Conservation (phyloP, 2,888 invertebrate species). For the Stramonita haemastoma region DNA sequence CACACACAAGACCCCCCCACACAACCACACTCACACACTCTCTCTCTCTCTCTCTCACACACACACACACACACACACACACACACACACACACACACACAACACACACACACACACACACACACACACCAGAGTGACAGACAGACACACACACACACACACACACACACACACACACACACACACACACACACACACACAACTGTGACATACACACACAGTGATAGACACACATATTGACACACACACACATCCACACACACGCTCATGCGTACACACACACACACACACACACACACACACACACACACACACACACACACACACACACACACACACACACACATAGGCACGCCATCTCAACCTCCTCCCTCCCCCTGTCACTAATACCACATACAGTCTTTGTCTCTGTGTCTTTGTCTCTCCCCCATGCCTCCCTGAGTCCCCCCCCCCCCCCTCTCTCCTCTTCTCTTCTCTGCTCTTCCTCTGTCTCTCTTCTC, state of each 20-base stretch:
- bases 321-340: constrained; percentile 17
- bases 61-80: constrained; percentile 5
- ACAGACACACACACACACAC: constrained; percentile 13
- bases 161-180: constrained; percentile 5
- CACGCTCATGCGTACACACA: constrained; percentile 12
- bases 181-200: constrained; percentile 14
- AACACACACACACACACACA: neutral
- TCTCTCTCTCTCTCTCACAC: no score
- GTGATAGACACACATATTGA: neutral
- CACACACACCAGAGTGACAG: no score
- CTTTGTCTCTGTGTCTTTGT: no score
- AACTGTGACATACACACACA: neutral
- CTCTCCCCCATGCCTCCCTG: no score
- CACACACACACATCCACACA: constrained; percentile 5
- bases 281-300: constrained; percentile 15
- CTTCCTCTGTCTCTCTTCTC: no score
- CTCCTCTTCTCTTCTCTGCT: no score
- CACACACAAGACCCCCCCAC: neutral
- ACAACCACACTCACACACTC: neutral
- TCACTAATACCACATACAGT: no score
- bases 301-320: neutral
- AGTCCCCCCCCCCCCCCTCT: no score
- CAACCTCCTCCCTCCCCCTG: neutral
- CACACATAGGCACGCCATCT: neutral
- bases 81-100: constrained; percentile 13